Evolutionary conservation across 2,888 invertebrate species (phyloP).

Genomic region (Ligdia adustata): DNA sequence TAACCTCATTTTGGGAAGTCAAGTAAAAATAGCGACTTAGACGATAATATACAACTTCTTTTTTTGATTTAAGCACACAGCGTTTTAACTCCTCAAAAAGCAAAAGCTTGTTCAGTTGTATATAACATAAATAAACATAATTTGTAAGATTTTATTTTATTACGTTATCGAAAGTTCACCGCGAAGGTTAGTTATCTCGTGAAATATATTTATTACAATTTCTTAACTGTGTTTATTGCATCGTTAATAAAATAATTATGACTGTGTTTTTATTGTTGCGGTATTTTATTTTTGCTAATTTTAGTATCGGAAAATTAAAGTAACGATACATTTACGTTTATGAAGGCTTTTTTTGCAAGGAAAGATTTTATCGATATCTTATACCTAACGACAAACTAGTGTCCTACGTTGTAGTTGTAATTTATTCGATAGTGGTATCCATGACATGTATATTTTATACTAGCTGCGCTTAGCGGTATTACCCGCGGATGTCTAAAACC

Average conservation of each 20-base stretch:
- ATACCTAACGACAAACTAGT: too few species aligned
- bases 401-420: too few species aligned
- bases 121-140: conserved; percentile 39
- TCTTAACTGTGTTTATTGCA: conserved; percentile 22
- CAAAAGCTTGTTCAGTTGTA: conserved; percentile 38
- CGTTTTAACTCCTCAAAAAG: too few species aligned
- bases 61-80: too few species aligned
- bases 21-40: too few species aligned
- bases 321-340: not conserved
- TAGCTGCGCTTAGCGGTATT: too few species aligned
- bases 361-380: too few species aligned
- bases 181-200: conserved; percentile 20
- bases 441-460: too few species aligned
- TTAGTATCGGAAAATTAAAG: not conserved
- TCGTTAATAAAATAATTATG: not conserved
- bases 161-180: conserved; percentile 20
- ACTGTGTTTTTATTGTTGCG: conserved; percentile 2
- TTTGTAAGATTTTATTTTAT: conserved; percentile 26
- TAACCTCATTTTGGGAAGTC: too few species aligned
- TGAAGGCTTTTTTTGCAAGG: not conserved
- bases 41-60: too few species aligned
- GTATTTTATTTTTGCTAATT: conserved; percentile 1
- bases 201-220: conserved; percentile 21
- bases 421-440: too few species aligned
- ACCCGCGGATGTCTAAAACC: too few species aligned